These are phyloP conservation scores for Danionella cerebrum DNA, from an alignment of 2,113 vertebrate species.

Conservation along the genomic window DNA sequence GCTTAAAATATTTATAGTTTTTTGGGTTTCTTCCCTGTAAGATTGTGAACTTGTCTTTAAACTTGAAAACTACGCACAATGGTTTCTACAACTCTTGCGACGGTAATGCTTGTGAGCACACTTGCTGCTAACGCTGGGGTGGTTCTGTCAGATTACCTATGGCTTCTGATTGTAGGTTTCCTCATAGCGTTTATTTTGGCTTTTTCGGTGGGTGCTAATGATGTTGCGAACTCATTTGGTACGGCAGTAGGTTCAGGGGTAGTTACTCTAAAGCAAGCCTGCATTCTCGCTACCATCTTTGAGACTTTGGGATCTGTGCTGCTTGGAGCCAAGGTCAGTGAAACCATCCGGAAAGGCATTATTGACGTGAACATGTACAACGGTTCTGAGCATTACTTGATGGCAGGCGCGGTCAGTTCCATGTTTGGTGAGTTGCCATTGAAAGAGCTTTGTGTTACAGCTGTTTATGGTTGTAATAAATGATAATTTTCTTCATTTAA, in stretches of 20 bases:
- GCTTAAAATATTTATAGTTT: conserved; percentile 44
- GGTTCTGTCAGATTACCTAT: conserved; percentile 56
- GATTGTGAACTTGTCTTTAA: conserved; percentile 49
- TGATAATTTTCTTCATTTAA: not conserved
- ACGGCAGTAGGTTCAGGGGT: conserved; percentile 93
- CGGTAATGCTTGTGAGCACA: conserved; percentile 42
- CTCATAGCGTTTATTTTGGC: conserved; percentile 91
- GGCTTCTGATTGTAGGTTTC: conserved; percentile 87
- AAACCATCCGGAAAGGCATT: conserved; percentile 90
- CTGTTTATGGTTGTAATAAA: no score
- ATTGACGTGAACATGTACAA: conserved; percentile 84
- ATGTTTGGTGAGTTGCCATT: conserved; percentile 83
- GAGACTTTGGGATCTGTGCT: conserved; percentile 90
- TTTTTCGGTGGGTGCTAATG: conserved; percentile 95
- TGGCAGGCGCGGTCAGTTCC: conserved; percentile 80
- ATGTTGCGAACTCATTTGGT: conserved; percentile 96
- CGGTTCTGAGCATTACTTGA: conserved; percentile 58
- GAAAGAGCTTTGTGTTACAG: no score
- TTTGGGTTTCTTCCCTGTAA: conserved; percentile 57
- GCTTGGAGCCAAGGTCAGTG: conserved; percentile 90
- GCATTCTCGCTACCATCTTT: conserved; percentile 85
- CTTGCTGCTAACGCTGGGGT: not conserved
- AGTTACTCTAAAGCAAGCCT: conserved; percentile 86
- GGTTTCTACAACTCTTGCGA: conserved; percentile 49
- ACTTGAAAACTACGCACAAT: conserved; percentile 55